Percentiles rank a stretch among this genome's conserved stretches.
Evolutionary conservation across 2,113 vertebrate species (phyloP).

Genomic region (Paralichthys olivaceus): DNA sequence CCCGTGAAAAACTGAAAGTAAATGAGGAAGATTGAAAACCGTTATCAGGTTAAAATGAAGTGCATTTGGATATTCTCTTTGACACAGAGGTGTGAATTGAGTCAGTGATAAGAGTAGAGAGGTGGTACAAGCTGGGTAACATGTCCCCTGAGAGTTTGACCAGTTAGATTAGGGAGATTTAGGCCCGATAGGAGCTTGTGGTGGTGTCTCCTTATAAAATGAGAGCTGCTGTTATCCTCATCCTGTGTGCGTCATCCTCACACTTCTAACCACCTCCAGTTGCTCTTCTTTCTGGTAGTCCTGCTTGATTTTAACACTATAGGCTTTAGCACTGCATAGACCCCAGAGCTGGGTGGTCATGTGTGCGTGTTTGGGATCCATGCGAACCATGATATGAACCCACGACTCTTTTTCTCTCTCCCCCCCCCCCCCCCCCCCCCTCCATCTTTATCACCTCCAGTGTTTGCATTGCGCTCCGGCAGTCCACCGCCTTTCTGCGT

Average conservation of each 20-base stretch:
- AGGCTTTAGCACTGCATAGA: background rate
- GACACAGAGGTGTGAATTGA: conserved; percentile 60
- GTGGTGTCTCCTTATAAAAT: background rate
- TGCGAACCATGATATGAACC: too few relatives aligned
- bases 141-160: background rate
- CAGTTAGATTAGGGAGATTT: background rate
- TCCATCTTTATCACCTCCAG: conserved; percentile 60
- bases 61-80: conserved; percentile 52
- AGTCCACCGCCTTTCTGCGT: conserved; percentile 68
- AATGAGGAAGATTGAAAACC: background rate
- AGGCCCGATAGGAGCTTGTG: conserved; percentile 1
- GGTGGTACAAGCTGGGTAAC: background rate
- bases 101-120: conserved; percentile 10
- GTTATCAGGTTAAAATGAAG: conserved; percentile 6
- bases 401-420: conserved; percentile 1
- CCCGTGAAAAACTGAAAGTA: background rate
- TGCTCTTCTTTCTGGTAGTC: conserved; percentile 1
- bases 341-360: conserved; percentile 40
- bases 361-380: conserved; percentile 28
- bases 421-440: background rate
- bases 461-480: conserved; percentile 78
- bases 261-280: too few relatives aligned
- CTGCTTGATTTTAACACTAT: conserved; percentile 27
- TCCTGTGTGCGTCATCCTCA: too few relatives aligned
- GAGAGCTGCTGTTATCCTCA: background rate